phyloP scores from a whole-genome alignment of 2,888 invertebrate genomes.

The Drosophila macrospina region DNA sequence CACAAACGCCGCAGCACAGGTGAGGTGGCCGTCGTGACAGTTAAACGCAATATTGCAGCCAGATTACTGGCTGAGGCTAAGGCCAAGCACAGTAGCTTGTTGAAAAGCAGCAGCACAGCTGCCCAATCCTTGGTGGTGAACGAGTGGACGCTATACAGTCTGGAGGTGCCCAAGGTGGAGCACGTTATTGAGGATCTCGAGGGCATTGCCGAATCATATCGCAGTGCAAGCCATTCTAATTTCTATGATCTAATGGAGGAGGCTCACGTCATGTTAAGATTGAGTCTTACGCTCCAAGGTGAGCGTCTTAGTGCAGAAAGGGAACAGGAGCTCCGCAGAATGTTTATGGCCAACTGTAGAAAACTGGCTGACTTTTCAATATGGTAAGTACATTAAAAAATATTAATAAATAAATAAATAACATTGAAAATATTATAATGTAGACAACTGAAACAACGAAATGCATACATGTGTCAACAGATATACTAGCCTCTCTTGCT shows the following conservation, averaged over 20 bases:
- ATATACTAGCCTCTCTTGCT: no score
- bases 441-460: no score
- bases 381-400: slow-evolving; percentile 62
- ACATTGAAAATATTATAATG: no score
- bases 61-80: slow-evolving; percentile 81
- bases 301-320: slow-evolving; percentile 70
- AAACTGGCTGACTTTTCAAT: slow-evolving; percentile 84
- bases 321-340: slow-evolving; percentile 72
- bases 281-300: slow-evolving; percentile 81
- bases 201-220: slow-evolving; percentile 88
- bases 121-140: slow-evolving; percentile 67
- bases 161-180: slow-evolving; percentile 88
- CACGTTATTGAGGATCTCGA: slow-evolving; percentile 90
- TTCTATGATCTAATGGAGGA: slow-evolving; percentile 91
- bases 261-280: slow-evolving; percentile 89
- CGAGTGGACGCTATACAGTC: slow-evolving; percentile 90
- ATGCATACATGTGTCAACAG: no score
- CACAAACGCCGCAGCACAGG: slow-evolving; percentile 61
- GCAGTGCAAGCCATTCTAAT: slow-evolving; percentile 88
- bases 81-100: slow-evolving; percentile 81
- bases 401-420: no score
- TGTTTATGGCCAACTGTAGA: slow-evolving; percentile 82
- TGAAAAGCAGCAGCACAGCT: slow-evolving; percentile 63
- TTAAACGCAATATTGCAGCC: slow-evolving; percentile 81
- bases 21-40: slow-evolving; percentile 56